A percentile compares a stretch with the other conserved stretches of the same genome.
These are phyloP conservation scores for Leucoma salicis DNA, from an alignment of 2,888 invertebrate species.

Conservation along the genomic window DNA sequence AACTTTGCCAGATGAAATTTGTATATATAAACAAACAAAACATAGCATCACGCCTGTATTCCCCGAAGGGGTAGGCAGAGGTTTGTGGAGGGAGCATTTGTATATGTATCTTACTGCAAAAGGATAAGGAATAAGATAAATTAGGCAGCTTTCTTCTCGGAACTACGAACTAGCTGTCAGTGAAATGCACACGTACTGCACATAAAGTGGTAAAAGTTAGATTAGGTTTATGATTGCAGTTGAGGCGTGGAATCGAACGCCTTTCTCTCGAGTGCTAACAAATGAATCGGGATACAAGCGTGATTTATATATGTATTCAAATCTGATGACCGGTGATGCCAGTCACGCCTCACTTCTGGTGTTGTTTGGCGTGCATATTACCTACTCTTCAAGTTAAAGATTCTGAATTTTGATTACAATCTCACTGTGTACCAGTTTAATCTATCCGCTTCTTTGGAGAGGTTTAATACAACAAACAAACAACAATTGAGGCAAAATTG, in stretches of 20 bases:
- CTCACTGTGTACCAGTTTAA: too few relatives aligned
- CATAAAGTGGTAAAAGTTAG: slow-evolving; percentile 62
- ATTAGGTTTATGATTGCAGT: slow-evolving; percentile 57
- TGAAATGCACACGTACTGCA: slow-evolving; percentile 47
- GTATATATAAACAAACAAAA: too few relatives aligned
- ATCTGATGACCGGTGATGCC: slow-evolving; percentile 58
- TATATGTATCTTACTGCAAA: background rate
- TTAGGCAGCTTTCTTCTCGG: slow-evolving; percentile 29
- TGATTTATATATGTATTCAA: slow-evolving; percentile 76
- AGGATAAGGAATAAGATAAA: slow-evolving; percentile 44
- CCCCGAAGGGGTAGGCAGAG: too few relatives aligned
- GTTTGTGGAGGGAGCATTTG: too few relatives aligned
- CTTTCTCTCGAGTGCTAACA: slow-evolving; percentile 69
- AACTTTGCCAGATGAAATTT: slow-evolving; percentile 13
- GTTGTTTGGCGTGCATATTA: too few relatives aligned
- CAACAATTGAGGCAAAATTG: too few relatives aligned
- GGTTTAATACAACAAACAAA: too few relatives aligned
- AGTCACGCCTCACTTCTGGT: slow-evolving; percentile 56
- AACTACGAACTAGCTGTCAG: slow-evolving; percentile 36
- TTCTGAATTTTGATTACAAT: too few relatives aligned
- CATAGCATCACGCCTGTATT: too few relatives aligned
- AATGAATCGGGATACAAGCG: slow-evolving; percentile 64
- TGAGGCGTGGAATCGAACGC: slow-evolving; percentile 64
- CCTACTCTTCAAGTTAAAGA: too few relatives aligned
- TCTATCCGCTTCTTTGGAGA: too few relatives aligned